Evolutionary conservation across 2,113 vertebrate species (phyloP), one percentile per base, ranked within the genome.

Genomic region (Myodes glareolus): DNA sequence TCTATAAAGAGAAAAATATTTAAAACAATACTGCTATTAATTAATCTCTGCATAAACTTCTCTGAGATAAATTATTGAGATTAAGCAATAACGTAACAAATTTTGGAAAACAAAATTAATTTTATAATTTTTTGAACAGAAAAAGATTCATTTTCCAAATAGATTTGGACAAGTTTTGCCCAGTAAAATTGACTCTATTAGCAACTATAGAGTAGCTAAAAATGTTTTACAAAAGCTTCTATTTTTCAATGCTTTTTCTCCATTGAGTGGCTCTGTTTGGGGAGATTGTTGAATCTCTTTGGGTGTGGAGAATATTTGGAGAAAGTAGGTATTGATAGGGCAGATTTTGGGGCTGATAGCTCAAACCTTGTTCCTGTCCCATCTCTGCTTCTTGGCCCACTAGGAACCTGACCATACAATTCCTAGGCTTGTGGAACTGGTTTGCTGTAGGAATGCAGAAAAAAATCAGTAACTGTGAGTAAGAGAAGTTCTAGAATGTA

Each of bases 71-170:
- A 12, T 92, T 91, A 1, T 88, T 92, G 77, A 87, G 58, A 76
- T 72, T 92, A 55, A 92, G 47, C 2, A 78, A 82, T 78, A 94
- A 95, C 29, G 92, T 76, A 52, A 96, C 27, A 95, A 42, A 45
- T 84, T 90, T 70, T 88, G 50, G 84, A 1, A 52, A 61, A 27
- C 4, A 94, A 96, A 77, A 76, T 31, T 81, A n/a, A 85, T 16
- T 14, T 82, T 77, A 42, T 68, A 47, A 5, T 86, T 67, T 93
- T 50, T 95, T 67, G 0, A 75, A 90, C 63, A 63, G 25, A 23
- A 67, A 16, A 93, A 82, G 29, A 84, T 73, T 92, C n/a, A 76
- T 55, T 88, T 92, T 92, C 42, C 93, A 97, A 95, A 89, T 77
- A 36, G 31, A 68, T 23, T 21, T 85, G 2, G n/a, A 39, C 17